Evolutionary conservation across 2,888 invertebrate genomes (phyloP), one percentile per base, ranked within the genome.

Genomic region (Ephialtes manifestator): DNA sequence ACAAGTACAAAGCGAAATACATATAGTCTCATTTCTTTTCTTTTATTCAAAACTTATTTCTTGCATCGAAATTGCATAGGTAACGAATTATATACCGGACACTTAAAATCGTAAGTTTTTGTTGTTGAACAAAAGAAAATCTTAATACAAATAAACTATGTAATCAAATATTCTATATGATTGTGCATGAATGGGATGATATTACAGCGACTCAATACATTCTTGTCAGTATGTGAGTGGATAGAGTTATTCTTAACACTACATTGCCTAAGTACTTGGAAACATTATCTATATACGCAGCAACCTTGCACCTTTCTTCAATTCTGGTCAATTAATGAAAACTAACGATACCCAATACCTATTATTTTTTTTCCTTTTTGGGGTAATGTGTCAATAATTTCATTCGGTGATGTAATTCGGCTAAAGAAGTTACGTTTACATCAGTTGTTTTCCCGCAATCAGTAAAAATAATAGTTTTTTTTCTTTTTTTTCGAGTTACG

Each of bases 1-100:
- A 85, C 80, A 80, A 85, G 65, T 71, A 85, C 85, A 76, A 71
- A 46, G 70, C 71, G 72, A 63, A 74, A 86, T 86, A 84, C 74
- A 60, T 84, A 77, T 48, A 81, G 67, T 58, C 67, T 65, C 58
- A 39, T 63, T 11, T 46, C 60, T 65, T 60, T 74, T 24, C 24
- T 20, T 63, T 77, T 43, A 43, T 28, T 43, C 28, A n/a, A 53
- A 79, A 79, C 79, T 71, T 51, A 46, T 43, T 79, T 79, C 35
- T 48, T 46, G 48, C 20, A 53, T 78, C 68, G 39, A 35, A 65
- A 51, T 79, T 70, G 58, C 46, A 58, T 43, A 39, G 58, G 55
- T 55, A 43, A 70, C 31, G 48, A 58, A 78, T 31, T 39, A 31
- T 39, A 31, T n/a, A 60, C 7, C 28, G 58, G 43, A 60, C 53